Evolutionary conservation across 2,797 vertebrate species (phyloP), one percentile per base, ranked within the genome.

Genomic region (Diplodus puntazzo): DNA sequence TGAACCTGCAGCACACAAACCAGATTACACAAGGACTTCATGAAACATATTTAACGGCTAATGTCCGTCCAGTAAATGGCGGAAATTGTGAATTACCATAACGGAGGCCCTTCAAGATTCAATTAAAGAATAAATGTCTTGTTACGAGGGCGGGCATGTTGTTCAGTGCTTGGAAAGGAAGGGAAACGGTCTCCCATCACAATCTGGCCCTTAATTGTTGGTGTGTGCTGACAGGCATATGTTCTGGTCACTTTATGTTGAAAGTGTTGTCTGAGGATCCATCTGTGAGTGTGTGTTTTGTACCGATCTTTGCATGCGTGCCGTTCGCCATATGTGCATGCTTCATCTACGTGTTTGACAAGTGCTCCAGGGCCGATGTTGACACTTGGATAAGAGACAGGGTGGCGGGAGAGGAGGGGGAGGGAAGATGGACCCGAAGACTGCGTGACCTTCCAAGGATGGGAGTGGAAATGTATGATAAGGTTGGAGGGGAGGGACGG

Each of bases 151-250:
- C 6, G 34, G 34, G 77, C n/a, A 7, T 9, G 18, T 81, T 52
- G 61, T 39, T 55, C 65, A 46, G 70, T 49, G 69, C 30, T 69
- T 10, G 12, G 45, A 61, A 53, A 25, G 11, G 16, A 25, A 82
- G 25, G 1, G 39, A 54, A 57, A 79, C 52, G 77, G 82, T 75
- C 67, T 70, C 60, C 58, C 59, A 43, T 83, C 66, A 67, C 84
- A 82, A 54, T 79, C 77, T 65, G 75, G 65, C 23, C 54, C 20
- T 80, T 82, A 75, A 80, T 78, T 87, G 73, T 75, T 76, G 80
- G 50, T 66, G 63, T 85, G 78, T 75, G 82, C 88, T 86, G 82
- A 87, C 79, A 79, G 84, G 79, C 87, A 89, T 87, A 88, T 86
- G 76, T 74, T 85, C 63, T 53, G 80, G 63, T 84, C 83, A 84